A percentile compares a stretch with the other conserved stretches of the same genome.
phyloP scores from a whole-genome alignment of 2,888 invertebrate genomes.

The Cataglyphis altisquamis region DNA sequence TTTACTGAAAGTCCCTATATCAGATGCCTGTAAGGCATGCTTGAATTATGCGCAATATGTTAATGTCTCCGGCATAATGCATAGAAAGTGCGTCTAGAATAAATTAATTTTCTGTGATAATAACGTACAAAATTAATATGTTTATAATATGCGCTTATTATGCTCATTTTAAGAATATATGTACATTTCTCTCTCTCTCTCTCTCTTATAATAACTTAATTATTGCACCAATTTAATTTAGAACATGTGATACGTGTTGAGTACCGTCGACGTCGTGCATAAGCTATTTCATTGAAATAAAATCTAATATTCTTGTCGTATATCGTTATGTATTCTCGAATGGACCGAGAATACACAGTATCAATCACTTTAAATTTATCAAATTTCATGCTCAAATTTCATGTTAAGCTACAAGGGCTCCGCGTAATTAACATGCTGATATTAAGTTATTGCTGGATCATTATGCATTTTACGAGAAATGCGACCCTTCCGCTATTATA shows the following conservation, averaged over 20 bases:
- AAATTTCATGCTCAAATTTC: constrained; percentile 32
- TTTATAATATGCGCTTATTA: constrained; percentile 6
- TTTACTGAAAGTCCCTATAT: constrained; percentile 22
- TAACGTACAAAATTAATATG: constrained; percentile 21
- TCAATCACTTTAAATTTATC: constrained; percentile 27
- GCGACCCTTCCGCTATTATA: constrained; percentile 21
- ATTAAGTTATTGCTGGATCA: constrained; percentile 32
- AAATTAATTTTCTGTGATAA: constrained; percentile 27
- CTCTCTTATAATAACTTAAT: neutral
- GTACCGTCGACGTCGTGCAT: neutral
- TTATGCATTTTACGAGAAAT: constrained; percentile 23
- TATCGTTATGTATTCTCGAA: neutral
- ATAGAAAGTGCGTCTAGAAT: constrained; percentile 14
- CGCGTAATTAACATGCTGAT: constrained; percentile 6
- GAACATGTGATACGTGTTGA: neutral
- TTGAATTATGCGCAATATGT: constrained; percentile 35
- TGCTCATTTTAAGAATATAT: neutral
- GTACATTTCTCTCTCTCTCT: neutral
- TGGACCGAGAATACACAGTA: neutral
- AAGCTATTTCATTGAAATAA: constrained; percentile 8
- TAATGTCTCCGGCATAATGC: constrained; percentile 7
- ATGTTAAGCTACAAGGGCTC: neutral
- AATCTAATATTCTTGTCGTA: constrained; percentile 26
- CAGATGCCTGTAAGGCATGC: constrained; percentile 33
- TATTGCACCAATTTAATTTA: constrained; percentile 16